Base-by-base conservation (phyloP, 2,888 invertebrate genomes). In the Eulithis prunata region DNA sequence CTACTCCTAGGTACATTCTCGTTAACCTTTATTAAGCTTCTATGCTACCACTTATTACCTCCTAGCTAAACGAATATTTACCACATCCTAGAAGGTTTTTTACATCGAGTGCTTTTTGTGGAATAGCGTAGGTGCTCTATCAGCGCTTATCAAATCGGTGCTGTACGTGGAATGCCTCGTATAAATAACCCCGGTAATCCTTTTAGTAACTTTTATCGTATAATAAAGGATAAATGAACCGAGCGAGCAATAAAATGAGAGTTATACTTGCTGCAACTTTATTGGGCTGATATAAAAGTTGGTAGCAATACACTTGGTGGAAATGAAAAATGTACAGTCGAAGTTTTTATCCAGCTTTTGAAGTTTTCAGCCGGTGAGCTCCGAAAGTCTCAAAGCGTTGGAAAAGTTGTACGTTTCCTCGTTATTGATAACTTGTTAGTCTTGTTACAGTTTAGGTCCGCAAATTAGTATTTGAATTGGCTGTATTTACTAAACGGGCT, bases 301-400 rank as follows among this genome's bases (percentile, higher is more conserved):
- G 36, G 60, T 52, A 7, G 66, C 63, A 57, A 62, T 56, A 65
- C 60, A 61, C 52, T 66, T 66, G 64, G 8, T 45, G 51, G 43
- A 54, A 55, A 73, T 73, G 61, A 73, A 73, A 73, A 71, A 70
- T 68, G 70, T 63, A 68, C 54, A 55, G 14, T n/a, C 47, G 43
- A 49, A 59, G 58, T 54, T 57, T 51, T 67, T 62, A 61, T 45
- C 53, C 36, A n/a, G 54, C 14, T 61, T n/a, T 7, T 28, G n/a
- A 55, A 52, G 28, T 60, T 64, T 53, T 65, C 57, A 53, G 52
- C 12, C 43, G 21, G 14, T 14, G 11, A 45, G 7, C n/a, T 36
- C 28, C 38, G 5, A 11, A 53, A 32, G 38, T 41, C 51, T 45
- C 36, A 36, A 45, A 41, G 12, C 13, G 28, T 28, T 43, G 28